phyloP scores from a whole-genome alignment of 2,797 vertebrate species.

The Psittacula echo region DNA sequence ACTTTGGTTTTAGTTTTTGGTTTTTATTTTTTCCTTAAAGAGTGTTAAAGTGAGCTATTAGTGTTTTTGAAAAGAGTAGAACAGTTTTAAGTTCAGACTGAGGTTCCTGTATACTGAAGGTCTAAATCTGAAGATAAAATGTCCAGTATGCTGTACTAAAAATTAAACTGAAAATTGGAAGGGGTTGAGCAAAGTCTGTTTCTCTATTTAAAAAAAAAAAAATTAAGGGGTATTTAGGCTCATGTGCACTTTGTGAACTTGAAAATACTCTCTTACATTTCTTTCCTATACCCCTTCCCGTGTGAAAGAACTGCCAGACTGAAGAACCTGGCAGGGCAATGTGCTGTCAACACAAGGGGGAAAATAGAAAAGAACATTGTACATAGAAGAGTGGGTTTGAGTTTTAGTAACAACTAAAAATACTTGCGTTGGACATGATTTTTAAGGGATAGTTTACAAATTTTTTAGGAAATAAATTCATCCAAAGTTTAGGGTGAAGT shows the following conservation, averaged over 20 bases:
- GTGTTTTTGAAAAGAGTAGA: neutral
- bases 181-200: neutral
- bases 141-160: neutral
- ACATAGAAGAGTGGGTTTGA: neutral
- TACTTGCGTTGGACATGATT: neutral
- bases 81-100: neutral
- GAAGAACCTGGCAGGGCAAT: slow-evolving; percentile 19
- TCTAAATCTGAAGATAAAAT: neutral
- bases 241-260: neutral
- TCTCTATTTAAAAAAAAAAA: neutral
- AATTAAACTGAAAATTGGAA: neutral
- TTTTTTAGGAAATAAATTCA: neutral
- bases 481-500: neutral
- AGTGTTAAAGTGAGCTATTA: neutral
- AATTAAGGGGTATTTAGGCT: neutral
- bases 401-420: slow-evolving; percentile 31
- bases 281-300: neutral
- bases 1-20: neutral
- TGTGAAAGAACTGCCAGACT: slow-evolving; percentile 18
- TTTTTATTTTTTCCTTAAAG: neutral
- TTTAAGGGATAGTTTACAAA: neutral
- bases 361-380: slow-evolving; percentile 56
- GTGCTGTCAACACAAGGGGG: slow-evolving; percentile 42
- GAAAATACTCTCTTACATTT: neutral
- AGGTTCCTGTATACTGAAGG: neutral